Evolutionary conservation across 2,888 invertebrate genomes (phyloP).

Genomic region (Yponomeuta cagnagella): DNA sequence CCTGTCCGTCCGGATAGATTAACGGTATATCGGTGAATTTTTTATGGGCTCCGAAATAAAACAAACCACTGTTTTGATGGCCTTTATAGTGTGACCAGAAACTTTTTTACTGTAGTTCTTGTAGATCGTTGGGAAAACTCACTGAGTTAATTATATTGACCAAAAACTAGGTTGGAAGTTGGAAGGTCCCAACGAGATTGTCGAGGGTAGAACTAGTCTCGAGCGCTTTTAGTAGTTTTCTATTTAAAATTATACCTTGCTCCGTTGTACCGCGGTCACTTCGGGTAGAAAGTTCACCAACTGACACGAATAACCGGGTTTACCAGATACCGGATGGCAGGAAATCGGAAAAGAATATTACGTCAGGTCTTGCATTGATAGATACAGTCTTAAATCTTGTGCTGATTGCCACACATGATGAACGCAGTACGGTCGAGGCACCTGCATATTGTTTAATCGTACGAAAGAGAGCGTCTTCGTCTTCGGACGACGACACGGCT

Average conservation of each 20-base stretch:
- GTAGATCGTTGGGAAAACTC: neutral
- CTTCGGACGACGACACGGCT: too few species aligned
- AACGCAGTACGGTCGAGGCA: too few species aligned
- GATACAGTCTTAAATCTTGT: too few species aligned
- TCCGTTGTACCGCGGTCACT: too few species aligned
- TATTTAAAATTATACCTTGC: neutral
- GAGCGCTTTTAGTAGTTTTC: neutral
- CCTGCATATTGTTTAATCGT: too few species aligned
- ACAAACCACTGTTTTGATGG: constrained; percentile 3
- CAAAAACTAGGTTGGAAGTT: neutral
- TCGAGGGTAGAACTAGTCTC: neutral
- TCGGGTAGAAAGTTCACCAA: too few species aligned
- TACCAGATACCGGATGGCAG: too few species aligned
- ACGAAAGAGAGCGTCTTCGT: too few species aligned
- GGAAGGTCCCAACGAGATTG: neutral
- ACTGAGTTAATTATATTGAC: constrained; percentile 1
- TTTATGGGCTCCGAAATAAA: neutral
- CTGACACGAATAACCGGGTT: too few species aligned
- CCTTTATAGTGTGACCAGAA: neutral
- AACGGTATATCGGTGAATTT: neutral
- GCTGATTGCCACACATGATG: too few species aligned
- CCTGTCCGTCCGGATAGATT: neutral
- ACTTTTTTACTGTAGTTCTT: constrained; percentile 5
- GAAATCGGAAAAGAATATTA: too few species aligned
- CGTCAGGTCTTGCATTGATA: too few species aligned